phyloP scores from a whole-genome alignment of 2,888 invertebrate genomes.

The Thymelicus acteon region DNA sequence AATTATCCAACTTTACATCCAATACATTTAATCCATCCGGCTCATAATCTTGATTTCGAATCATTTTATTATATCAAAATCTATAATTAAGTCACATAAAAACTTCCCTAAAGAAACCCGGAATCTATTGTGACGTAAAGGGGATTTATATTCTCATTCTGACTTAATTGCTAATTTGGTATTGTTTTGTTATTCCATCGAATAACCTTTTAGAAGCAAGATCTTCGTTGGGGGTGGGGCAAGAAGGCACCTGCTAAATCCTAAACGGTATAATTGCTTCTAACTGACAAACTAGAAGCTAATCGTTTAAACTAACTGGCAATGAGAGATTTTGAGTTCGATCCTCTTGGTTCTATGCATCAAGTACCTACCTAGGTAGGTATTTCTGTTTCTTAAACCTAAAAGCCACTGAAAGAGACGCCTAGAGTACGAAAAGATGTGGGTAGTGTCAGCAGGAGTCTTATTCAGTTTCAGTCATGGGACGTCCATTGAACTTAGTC shows the following conservation, averaged over 20 bases:
- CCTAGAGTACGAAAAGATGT: too few relatives aligned
- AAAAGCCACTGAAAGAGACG: too few relatives aligned
- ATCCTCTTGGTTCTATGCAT: too few relatives aligned
- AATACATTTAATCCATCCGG: slow-evolving; percentile 74
- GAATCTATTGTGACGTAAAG: too few relatives aligned
- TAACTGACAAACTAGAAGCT: too few relatives aligned
- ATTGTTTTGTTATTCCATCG: not conserved
- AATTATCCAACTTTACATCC: slow-evolving; percentile 78
- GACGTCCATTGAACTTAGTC: too few relatives aligned
- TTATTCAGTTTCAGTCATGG: too few relatives aligned
- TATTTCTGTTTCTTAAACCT: too few relatives aligned
- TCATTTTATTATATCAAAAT: slow-evolving; percentile 73
- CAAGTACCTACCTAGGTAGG: too few relatives aligned
- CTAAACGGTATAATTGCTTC: not conserved
- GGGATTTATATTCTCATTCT: slow-evolving; percentile 54
- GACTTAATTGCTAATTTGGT: slow-evolving; percentile 65
- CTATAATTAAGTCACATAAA: slow-evolving; percentile 80
- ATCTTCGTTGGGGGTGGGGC: not conserved
- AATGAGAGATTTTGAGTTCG: too few relatives aligned
- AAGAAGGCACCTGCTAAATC: not conserved
- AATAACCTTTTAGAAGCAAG: not conserved
- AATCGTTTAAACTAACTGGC: too few relatives aligned
- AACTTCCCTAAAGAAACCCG: slow-evolving; percentile 66
- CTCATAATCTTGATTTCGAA: slow-evolving; percentile 75
- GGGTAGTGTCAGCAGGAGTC: too few relatives aligned